These are phyloP conservation scores for Teleogryllus oceanicus DNA, from an alignment of 2,888 invertebrate species.

Conservation along the genomic window DNA sequence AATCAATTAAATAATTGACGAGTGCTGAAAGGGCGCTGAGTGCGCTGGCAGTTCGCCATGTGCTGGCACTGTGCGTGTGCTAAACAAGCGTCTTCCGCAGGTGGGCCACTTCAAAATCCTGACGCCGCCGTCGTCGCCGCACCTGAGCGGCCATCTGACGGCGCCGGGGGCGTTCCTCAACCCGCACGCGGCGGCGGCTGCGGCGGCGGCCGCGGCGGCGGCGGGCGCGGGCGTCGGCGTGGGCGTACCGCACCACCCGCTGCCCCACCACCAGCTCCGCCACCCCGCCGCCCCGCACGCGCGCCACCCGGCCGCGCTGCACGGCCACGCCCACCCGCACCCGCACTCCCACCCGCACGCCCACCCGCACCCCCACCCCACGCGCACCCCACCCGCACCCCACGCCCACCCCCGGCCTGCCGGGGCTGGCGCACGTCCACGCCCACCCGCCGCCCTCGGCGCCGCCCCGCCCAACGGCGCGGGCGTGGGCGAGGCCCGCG, in stretches of 20 bases:
- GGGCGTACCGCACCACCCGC: conserved; percentile 50
- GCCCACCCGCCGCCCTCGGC: background rate
- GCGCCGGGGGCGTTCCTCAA: conserved; percentile 28
- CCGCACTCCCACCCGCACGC: conserved; percentile 29
- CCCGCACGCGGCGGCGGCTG: background rate
- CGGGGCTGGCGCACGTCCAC: background rate
- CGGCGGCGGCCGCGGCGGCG: no score
- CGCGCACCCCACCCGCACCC: conserved; percentile 28
- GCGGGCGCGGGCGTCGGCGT: conserved; percentile 39
- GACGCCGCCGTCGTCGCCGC: conserved; percentile 50
- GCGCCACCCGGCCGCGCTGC: conserved; percentile 20
- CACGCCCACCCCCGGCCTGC: conserved; percentile 24
- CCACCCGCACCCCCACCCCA: conserved; percentile 22
- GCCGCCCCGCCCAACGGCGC: conserved; percentile 24
- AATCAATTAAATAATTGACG: no score
- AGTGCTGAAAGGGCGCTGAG: no score
- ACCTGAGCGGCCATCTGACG: conserved; percentile 43
- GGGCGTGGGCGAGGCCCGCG: background rate
- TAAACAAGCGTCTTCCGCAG: conserved; percentile 28
- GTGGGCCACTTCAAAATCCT: conserved; percentile 44
- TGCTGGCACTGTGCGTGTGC: no score
- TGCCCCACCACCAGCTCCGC: conserved; percentile 44
- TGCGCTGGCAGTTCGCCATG: no score
- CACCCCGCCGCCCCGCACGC: conserved; percentile 22
- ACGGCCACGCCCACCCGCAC: conserved; percentile 12